phyloP scores from a whole-genome alignment of 2,113 vertebrate species.

The Antechinus stuartii region DNA sequence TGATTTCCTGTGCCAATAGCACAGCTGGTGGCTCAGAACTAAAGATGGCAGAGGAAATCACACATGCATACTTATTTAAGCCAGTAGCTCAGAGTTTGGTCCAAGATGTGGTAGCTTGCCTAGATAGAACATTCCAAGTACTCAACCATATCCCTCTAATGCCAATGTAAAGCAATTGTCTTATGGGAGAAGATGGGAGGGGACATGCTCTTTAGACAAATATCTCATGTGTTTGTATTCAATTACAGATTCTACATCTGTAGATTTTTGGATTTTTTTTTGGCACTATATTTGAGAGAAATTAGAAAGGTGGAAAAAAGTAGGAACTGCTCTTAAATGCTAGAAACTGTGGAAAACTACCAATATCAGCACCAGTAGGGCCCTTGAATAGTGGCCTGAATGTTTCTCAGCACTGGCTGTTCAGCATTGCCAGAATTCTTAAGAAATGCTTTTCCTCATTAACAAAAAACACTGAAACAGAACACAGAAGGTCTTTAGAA shows the following conservation, averaged over 20 bases:
- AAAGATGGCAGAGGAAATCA: neutral
- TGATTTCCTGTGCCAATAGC: neutral
- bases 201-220: too few relatives aligned
- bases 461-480: neutral
- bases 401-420: neutral
- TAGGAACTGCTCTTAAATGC: neutral
- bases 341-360: neutral
- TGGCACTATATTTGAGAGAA: neutral
- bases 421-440: neutral
- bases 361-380: neutral
- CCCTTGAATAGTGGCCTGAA: neutral
- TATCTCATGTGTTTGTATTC: neutral
- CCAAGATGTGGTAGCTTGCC: neutral
- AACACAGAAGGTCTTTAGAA: slow-evolving; percentile 1
- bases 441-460: neutral
- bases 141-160: neutral
- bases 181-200: neutral
- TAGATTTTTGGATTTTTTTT: neutral
- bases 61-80: neutral
- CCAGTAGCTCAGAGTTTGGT: neutral
- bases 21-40: neutral
- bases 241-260: neutral
- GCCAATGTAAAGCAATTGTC: neutral
- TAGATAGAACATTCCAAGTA: neutral
- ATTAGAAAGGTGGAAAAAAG: neutral